Percentiles rank a stretch among this genome's conserved stretches.
These are phyloP conservation scores for Drosophila antonietae DNA, from an alignment of 2,888 invertebrate species.

Conservation along the genomic window DNA sequence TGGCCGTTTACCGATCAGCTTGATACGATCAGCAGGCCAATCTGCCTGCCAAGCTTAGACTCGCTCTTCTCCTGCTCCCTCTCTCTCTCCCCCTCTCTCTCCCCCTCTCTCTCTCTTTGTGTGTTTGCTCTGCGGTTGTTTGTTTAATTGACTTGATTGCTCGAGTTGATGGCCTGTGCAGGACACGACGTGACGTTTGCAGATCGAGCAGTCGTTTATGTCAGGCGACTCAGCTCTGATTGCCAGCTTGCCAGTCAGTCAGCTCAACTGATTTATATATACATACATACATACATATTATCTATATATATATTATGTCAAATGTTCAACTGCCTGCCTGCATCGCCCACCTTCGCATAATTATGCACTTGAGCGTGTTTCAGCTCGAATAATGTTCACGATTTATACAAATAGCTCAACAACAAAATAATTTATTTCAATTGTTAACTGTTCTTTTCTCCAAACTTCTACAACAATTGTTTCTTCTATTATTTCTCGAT, in stretches of 20 bases:
- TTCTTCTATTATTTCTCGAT: slow-evolving; percentile 37
- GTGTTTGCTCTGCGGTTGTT: slow-evolving; percentile 50
- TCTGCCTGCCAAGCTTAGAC: slow-evolving; percentile 4
- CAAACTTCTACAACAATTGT: slow-evolving; percentile 40
- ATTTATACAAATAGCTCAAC: slow-evolving; percentile 33
- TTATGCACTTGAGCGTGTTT: slow-evolving; percentile 50
- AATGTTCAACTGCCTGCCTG: slow-evolving; percentile 58
- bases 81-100: not conserved
- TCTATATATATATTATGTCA: slow-evolving; percentile 53
- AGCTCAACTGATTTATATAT: not conserved
- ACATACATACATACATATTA: not conserved
- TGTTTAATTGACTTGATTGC: slow-evolving; percentile 81
- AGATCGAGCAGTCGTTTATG: slow-evolving; percentile 53
- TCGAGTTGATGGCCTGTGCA: slow-evolving; percentile 62
- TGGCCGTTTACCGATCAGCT: slow-evolving; percentile 40
- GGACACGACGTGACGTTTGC: slow-evolving; percentile 58
- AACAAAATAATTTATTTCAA: slow-evolving; percentile 13
- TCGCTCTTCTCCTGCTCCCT: not conserved
- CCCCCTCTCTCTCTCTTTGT: not conserved
- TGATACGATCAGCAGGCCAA: slow-evolving; percentile 37
- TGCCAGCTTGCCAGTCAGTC: slow-evolving; percentile 14
- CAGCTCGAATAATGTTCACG: slow-evolving; percentile 65
- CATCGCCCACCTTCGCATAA: slow-evolving; percentile 51
- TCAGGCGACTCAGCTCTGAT: slow-evolving; percentile 48
- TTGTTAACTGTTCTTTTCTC: slow-evolving; percentile 24